These are phyloP conservation scores for Pseudomyrmex concolor DNA, from an alignment of 1,140 invertebrate species.

Conservation along the genomic window DNA sequence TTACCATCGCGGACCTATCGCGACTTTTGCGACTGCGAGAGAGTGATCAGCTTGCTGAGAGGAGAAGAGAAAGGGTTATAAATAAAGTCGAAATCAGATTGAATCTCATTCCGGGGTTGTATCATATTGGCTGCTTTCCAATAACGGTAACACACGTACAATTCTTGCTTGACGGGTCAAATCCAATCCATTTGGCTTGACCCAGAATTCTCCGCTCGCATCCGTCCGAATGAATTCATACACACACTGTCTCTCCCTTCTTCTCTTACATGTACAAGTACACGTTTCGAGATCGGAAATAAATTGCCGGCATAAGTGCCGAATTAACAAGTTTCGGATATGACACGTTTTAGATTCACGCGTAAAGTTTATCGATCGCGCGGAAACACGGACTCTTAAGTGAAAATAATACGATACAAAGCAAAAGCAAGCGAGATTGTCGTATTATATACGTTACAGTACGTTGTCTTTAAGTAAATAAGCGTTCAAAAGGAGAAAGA, in stretches of 20 bases:
- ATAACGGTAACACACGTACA: slow-evolving; percentile 62
- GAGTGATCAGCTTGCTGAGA: slow-evolving; percentile 15
- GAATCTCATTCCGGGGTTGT: slow-evolving; percentile 67
- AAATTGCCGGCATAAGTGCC: slow-evolving; percentile 44
- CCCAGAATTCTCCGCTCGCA: slow-evolving; percentile 68
- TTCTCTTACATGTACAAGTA: slow-evolving; percentile 23
- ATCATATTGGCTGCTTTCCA: slow-evolving; percentile 73
- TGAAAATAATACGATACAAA: too few species aligned
- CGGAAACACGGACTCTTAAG: too few species aligned
- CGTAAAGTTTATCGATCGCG: slow-evolving; percentile 20
- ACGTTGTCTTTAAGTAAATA: slow-evolving; percentile 36
- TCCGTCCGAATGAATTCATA: slow-evolving; percentile 53
- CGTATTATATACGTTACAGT: background rate
- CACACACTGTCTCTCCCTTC: background rate
- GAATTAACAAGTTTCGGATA: slow-evolving; percentile 55
- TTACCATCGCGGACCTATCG: slow-evolving; percentile 41
- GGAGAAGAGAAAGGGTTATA: slow-evolving; percentile 16
- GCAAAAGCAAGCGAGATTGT: background rate
- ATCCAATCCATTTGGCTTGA: slow-evolving; percentile 75
- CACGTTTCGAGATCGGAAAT: background rate
- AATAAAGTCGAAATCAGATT: slow-evolving; percentile 73
- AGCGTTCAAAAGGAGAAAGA: slow-evolving; percentile 11
- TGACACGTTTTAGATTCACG: background rate
- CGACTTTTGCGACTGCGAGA: slow-evolving; percentile 16
- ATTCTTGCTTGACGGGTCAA: slow-evolving; percentile 59